Base-by-base conservation (phyloP, 35 echinoderm and acorn worm species). In the Ophioderma brevispina region DNA sequence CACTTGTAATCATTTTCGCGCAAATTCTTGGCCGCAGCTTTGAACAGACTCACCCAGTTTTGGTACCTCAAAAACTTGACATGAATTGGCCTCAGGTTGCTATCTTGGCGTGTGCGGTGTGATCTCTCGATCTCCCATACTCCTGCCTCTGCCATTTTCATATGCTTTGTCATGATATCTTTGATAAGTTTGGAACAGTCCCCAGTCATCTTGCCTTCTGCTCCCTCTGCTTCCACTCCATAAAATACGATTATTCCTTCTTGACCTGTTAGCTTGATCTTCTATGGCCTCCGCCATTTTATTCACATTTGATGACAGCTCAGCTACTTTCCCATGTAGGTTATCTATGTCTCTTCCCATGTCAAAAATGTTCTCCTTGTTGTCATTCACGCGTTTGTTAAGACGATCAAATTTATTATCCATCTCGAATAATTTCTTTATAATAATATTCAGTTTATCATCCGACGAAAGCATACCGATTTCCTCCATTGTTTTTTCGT, bases 161-260 rank as follows among this genome's bases (percentile, higher is more conserved):
- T 70, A 25, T 70, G 59, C 59, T 70, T 70, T 70, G 59, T 70
- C 15, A 70, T 70, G 59, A 70, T 70, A 70, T 1, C n/a, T 25
- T 70, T 6, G 23, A 70, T 70, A 8, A 70, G 59, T 70, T 70
- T 70, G n/a, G 59, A 30, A 30, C 59, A 70, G n/a, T 70, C 59
- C 2, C 59, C 59, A 70, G 10, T 70, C 59, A 70, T 25, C 23
- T 70, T 8, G 59, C 59, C 59, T 25, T 70, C 59, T 30, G 59
- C 59, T 15, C 59, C 59, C n/a, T 70, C 59, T 30, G 59, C 10
- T n/a, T n/a, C n/a, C n/a, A 70, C 28, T 70, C 59, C 59, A 70
- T 70, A 70, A 70, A 70, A 70, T 25, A 70, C 59, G n/a, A 70
- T 70, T 70, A 70, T 70, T 70, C 28, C 59, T 70, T 70, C 59